Evolutionary conservation across 2,888 invertebrate genomes (phyloP).

Genomic region (Drosophila engyochracea): DNA sequence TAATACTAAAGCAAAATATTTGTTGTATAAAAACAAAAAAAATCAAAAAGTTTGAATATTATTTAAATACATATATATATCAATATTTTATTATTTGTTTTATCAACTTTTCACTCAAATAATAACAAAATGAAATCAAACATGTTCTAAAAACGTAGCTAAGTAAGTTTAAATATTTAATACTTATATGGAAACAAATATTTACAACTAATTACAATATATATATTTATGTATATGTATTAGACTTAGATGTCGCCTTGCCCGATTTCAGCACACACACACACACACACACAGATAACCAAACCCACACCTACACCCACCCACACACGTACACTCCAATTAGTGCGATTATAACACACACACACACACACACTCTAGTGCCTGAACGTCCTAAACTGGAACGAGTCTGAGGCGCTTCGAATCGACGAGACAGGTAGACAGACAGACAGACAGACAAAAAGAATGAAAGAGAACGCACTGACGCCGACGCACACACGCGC

Average conservation of each 20-base stretch:
- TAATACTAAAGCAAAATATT: background rate
- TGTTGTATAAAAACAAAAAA: slow-evolving; percentile 7
- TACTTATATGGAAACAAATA: slow-evolving; percentile 37
- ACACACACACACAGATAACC: background rate
- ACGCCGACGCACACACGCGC: slow-evolving; percentile 9
- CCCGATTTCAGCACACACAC: slow-evolving; percentile 17
- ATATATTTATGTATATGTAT: slow-evolving; percentile 42
- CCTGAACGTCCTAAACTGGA: background rate
- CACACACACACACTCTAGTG: slow-evolving; percentile 2
- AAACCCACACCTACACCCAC: background rate
- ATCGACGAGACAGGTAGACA: slow-evolving; percentile 6
- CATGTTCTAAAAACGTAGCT: slow-evolving; percentile 40
- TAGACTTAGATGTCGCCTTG: slow-evolving; percentile 41
- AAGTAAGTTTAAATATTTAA: slow-evolving; percentile 46
- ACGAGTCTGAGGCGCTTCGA: slow-evolving; percentile 1
- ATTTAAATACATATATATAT: slow-evolving; percentile 3
- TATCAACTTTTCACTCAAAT: background rate
- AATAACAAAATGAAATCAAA: slow-evolving; percentile 1
- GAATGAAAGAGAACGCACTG: slow-evolving; percentile 1
- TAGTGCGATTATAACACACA: slow-evolving; percentile 2
- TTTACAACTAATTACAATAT: slow-evolving; percentile 30
- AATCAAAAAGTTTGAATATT: background rate
- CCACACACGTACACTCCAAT: background rate
- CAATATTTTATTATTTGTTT: background rate
- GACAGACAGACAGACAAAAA: background rate